Evolutionary conservation across 2,113 vertebrate species (phyloP).

Genomic region (Ceratotherium simum): DNA sequence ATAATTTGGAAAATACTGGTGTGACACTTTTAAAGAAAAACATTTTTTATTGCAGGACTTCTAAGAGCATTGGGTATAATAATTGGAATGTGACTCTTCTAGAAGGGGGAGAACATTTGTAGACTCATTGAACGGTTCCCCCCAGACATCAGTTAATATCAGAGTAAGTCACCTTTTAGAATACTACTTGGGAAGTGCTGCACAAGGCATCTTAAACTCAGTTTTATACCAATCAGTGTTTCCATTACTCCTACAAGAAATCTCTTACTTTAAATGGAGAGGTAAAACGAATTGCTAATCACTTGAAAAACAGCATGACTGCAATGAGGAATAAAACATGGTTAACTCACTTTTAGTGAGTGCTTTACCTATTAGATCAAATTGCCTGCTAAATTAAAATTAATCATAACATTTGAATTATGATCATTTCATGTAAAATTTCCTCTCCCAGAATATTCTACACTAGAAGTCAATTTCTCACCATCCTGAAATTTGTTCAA

Average conservation of each 20-base stretch:
- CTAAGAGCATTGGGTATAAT: neutral
- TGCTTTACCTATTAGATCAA: slow-evolving; percentile 42
- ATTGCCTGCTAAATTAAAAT: slow-evolving; percentile 62
- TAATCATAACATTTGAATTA: slow-evolving; percentile 67
- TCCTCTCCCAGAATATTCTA: slow-evolving; percentile 32
- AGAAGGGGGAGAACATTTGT: neutral
- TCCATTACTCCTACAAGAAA: slow-evolving; percentile 44
- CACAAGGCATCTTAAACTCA: neutral
- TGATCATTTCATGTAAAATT: slow-evolving; percentile 45
- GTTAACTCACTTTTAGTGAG: neutral
- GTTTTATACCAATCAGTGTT: neutral
- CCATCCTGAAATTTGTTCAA: slow-evolving; percentile 15
- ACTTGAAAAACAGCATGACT: slow-evolving; percentile 9
- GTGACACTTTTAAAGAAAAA: neutral
- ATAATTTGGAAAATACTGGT: neutral
- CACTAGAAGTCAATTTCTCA: slow-evolving; percentile 42
- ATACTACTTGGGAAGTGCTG: neutral
- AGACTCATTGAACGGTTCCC: neutral
- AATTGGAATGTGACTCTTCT: neutral
- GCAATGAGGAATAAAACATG: neutral
- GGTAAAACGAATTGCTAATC: slow-evolving; percentile 38
- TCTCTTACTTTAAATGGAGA: slow-evolving; percentile 28
- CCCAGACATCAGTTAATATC: neutral
- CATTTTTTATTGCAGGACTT: neutral
- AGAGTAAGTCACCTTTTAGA: neutral